Conservation (phyloP, 2,797 vertebrate genomes). For the Macropus fuliginosus region DNA sequence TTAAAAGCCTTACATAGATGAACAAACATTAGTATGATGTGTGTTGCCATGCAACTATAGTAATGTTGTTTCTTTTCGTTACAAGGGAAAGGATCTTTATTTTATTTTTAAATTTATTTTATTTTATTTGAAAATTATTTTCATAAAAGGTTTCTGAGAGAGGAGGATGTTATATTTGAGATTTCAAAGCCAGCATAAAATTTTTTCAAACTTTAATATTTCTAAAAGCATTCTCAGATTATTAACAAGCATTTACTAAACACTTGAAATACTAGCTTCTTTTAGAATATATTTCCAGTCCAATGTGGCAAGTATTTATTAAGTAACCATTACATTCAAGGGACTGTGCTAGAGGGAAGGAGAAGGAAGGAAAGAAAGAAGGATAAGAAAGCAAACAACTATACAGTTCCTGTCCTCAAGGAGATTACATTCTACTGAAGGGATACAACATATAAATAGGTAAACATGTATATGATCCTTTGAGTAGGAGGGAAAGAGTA, state of each 20-base stretch:
- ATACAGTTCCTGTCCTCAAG: not conserved
- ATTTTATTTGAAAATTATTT: not conserved
- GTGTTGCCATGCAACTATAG: not conserved
- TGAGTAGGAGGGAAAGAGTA: not conserved
- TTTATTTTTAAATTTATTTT: not conserved
- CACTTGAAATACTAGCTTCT: not conserved
- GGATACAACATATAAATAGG: not conserved
- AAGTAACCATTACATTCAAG: not conserved
- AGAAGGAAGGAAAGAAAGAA: not conserved
- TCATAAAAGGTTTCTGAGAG: not conserved
- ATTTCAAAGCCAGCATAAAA: not conserved
- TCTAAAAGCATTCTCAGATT: not conserved
- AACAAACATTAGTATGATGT: not conserved
- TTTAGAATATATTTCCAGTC: not conserved
- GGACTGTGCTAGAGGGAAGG: not conserved
- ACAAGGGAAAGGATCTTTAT: not conserved
- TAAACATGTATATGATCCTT: not conserved
- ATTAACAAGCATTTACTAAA: not conserved
- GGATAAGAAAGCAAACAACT: not conserved
- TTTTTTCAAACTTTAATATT: not conserved
- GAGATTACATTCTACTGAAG: not conserved
- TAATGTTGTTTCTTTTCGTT: not conserved
- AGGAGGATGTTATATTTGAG: not conserved
- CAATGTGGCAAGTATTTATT: not conserved
- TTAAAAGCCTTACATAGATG: slow-evolving; percentile 7